Conservation (phyloP, 1,140 invertebrate genomes). For the Bombus huntii region DNA sequence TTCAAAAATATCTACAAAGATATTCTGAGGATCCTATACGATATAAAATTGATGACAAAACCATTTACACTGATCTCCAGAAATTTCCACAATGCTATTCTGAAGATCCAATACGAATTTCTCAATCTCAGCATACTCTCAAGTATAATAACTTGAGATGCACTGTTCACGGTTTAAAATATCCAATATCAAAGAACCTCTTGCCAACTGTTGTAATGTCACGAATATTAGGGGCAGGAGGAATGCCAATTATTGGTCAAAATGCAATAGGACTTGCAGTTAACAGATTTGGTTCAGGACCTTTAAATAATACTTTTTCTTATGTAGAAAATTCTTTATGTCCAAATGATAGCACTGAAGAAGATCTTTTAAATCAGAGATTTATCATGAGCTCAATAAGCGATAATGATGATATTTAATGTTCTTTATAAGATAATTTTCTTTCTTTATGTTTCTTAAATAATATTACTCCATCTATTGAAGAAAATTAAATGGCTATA, state of each 20-base stretch:
- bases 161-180: constrained; percentile 72
- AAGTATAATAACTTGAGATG: constrained; percentile 76
- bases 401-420: constrained; percentile 77
- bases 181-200: constrained; percentile 69
- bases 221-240: constrained; percentile 72
- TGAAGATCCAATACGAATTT: constrained; percentile 72
- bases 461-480: constrained; percentile 4
- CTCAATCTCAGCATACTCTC: constrained; percentile 68
- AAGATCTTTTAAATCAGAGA: constrained; percentile 72
- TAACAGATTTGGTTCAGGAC: constrained; percentile 77
- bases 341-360: constrained; percentile 65
- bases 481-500: constrained; percentile 25
- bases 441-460: neutral
- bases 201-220: constrained; percentile 60
- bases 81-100: constrained; percentile 78
- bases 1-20: constrained; percentile 77
- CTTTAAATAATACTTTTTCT: constrained; percentile 70
- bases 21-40: constrained; percentile 73
- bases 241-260: constrained; percentile 78
- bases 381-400: constrained; percentile 75
- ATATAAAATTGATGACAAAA: constrained; percentile 59
- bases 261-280: constrained; percentile 77
- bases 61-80: constrained; percentile 71
- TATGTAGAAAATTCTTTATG: constrained; percentile 70
- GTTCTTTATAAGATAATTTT: constrained; percentile 35